phyloP scores from a whole-genome alignment of 1,140 invertebrate genomes.

The Rhynchophorus ferrugineus region DNA sequence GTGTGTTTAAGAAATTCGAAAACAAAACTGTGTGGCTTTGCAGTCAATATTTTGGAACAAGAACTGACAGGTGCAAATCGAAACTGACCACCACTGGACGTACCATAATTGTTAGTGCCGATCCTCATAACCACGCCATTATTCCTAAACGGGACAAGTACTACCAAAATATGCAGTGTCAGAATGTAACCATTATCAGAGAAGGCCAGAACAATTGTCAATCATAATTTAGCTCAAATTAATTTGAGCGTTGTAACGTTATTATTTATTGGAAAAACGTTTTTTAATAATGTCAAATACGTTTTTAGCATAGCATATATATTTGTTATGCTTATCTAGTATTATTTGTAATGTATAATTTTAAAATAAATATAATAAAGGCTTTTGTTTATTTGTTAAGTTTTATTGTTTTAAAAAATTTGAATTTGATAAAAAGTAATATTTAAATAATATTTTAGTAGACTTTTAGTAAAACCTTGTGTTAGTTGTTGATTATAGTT shows the following conservation, averaged over 20 bases:
- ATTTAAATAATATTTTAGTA: too few species aligned
- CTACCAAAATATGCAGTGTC: slow-evolving; percentile 20
- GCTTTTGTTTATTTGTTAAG: too few species aligned
- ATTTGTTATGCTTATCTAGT: too few species aligned
- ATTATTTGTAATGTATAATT: too few species aligned
- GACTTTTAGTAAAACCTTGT: too few species aligned
- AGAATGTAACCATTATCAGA: slow-evolving; percentile 22
- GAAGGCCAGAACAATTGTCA: slow-evolving; percentile 3
- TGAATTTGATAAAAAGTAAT: too few species aligned
- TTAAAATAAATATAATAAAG: too few species aligned
- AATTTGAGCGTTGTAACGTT: background rate
- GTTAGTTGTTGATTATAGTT: too few species aligned
- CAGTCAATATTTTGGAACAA: slow-evolving; percentile 27
- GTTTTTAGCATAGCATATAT: too few species aligned
- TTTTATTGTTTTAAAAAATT: too few species aligned
- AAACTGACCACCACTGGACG: slow-evolving; percentile 26
- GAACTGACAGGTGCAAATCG: slow-evolving; percentile 26
- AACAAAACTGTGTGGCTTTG: slow-evolving; percentile 29
- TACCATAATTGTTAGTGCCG: slow-evolving; percentile 20
- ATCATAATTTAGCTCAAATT: slow-evolving; percentile 1
- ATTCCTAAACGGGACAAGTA: slow-evolving; percentile 16
- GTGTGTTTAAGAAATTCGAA: slow-evolving; percentile 21
- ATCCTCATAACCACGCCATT: slow-evolving; percentile 23
- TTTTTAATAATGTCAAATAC: too few species aligned
- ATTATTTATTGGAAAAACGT: background rate